Evolutionary conservation across 2,113 vertebrate species (phyloP).

Genomic region (Rynchops niger): DNA sequence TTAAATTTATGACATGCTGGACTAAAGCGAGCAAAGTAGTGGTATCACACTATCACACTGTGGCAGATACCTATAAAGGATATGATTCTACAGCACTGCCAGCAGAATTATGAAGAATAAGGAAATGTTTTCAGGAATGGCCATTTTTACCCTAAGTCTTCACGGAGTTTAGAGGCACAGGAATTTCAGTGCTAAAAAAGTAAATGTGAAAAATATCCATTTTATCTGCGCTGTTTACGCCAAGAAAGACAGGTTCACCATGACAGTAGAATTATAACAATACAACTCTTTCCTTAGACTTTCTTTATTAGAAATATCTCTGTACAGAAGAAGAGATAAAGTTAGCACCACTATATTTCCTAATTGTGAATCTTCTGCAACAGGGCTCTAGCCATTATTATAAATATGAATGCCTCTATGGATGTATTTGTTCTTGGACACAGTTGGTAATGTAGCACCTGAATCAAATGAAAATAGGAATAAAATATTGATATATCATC

Average conservation of each 20-base stretch:
- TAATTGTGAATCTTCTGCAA: not conserved
- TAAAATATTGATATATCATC: not conserved
- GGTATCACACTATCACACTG: not conserved
- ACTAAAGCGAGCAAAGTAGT: not conserved
- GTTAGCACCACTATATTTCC: not conserved
- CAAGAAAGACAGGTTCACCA: not conserved
- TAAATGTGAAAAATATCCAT: not conserved
- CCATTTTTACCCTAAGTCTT: not conserved
- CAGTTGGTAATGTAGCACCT: not conserved
- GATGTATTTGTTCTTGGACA: not conserved
- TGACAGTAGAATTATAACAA: not conserved
- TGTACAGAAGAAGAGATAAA: not conserved
- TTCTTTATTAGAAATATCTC: not conserved
- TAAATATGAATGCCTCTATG: not conserved
- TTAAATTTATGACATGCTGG: not conserved
- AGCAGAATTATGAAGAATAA: not conserved
- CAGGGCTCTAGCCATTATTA: not conserved
- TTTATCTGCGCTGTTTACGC: not conserved
- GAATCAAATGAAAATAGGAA: constrained; percentile 10
- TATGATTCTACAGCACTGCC: not conserved
- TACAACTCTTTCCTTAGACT: not conserved
- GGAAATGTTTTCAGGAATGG: not conserved
- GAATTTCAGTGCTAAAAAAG: not conserved
- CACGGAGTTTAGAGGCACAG: not conserved
- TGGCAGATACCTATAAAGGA: not conserved